Evolutionary conservation across 1,140 invertebrate genomes (phyloP).

Genomic region (Myzus persicae): DNA sequence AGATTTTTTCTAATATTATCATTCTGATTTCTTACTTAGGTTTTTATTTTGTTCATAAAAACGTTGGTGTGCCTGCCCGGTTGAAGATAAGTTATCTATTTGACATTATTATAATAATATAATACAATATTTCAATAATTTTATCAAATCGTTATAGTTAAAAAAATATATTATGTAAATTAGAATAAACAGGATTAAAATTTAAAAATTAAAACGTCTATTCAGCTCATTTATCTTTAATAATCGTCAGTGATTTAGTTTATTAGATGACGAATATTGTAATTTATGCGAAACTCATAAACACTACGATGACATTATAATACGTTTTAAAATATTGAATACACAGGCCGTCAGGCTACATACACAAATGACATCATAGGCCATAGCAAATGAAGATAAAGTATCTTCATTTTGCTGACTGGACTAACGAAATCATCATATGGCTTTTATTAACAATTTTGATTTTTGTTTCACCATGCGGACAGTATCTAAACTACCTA

Average conservation of each 20-base stretch:
- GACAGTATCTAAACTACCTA: neutral
- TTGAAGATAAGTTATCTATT: neutral
- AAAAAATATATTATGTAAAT: neutral
- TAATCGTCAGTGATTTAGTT: neutral
- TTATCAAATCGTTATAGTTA: neutral
- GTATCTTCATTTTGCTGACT: neutral
- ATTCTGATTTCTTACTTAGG: too few relatives aligned
- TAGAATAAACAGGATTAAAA: neutral
- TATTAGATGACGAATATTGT: neutral
- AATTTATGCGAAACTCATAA: neutral
- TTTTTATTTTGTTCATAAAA: neutral
- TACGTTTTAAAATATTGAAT: neutral
- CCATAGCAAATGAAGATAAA: neutral
- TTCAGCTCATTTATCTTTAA: neutral
- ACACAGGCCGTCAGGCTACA: neutral
- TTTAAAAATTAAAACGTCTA: neutral
- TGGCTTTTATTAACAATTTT: neutral
- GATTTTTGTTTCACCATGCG: neutral
- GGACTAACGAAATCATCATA: neutral
- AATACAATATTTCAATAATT: neutral
- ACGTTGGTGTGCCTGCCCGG: neutral
- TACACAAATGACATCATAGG: neutral
- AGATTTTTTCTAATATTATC: too few relatives aligned
- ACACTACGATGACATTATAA: neutral
- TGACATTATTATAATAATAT: neutral